These are phyloP conservation scores for cat (Felis catus) DNA, from an alignment of 2,113 vertebrate genomes.

Conservation along the genomic window DNA sequence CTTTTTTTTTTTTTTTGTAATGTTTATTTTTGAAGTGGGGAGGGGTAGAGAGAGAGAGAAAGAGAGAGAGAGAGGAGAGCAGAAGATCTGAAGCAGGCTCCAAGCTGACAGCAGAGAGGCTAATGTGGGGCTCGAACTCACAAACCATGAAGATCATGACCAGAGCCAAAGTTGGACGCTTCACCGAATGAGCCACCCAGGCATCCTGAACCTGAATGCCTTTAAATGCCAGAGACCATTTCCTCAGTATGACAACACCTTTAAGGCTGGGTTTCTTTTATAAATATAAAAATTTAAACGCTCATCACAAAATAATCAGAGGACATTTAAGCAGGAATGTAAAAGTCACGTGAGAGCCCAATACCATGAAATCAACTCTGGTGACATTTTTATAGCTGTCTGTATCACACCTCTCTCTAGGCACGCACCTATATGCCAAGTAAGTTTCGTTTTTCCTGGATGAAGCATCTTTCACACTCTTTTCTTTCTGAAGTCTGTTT, in stretches of 20 bases:
- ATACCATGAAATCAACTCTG: neutral
- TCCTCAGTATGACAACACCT: neutral
- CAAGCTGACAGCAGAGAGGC: no score
- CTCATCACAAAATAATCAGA: constrained; percentile 1
- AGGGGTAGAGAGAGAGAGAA: no score
- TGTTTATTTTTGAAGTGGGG: no score
- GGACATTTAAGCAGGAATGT: neutral
- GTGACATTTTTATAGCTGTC: neutral
- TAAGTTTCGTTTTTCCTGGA: neutral
- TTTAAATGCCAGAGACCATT: neutral
- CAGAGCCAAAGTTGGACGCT: no score
- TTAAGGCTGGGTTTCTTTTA: neutral
- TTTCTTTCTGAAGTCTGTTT: neutral
- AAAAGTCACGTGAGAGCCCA: neutral
- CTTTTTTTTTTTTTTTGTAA: neutral
- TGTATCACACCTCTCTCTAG: neutral
- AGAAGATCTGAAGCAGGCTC: no score
- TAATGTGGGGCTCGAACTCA: no score
- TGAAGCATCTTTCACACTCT: neutral
- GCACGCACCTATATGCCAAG: neutral
- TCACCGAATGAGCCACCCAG: neutral
- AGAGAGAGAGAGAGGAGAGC: no score
- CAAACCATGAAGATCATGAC: no score
- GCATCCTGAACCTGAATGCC: neutral
- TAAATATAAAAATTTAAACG: constrained; percentile 14